Evolutionary conservation across 2,888 invertebrate genomes (phyloP), one percentile per base, ranked within the genome.

Genomic region (Panzeria rudis): DNA sequence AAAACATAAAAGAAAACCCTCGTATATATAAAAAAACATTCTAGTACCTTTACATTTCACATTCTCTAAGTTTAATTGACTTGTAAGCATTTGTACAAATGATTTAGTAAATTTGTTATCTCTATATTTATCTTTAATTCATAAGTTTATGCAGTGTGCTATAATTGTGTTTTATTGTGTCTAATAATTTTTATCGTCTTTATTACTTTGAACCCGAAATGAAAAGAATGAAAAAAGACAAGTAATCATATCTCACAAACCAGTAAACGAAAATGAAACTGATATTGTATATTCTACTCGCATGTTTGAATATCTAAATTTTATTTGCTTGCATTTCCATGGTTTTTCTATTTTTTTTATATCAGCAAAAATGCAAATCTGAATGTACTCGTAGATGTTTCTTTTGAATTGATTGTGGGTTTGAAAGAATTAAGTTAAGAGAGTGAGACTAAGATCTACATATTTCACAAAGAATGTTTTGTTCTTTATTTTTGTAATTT

Each of bases 71-170:
- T 35, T 50, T 9, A 23, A 35, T 47, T 73, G 9, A n/a, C 61
- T 50, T 50, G 50, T 29, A 32, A 38, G 50, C 25, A 13, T 23
- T 41, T 50, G 23, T 62, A 62, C 15, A 62, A 29, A 29, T 72
- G 54, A 72, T 72, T 66, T 52, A 54, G 20, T 20, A 47, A 35
- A 56, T 73, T 73, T 68, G 25, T 62, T 71, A 69, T 71, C 15
- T 71, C 9, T 29, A 29, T 50, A 3, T 50, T 72, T 64, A 71
- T 71, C 47, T 79, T 79, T 66, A 66, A 79, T 72, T 72, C 44
- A 64, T 64, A 64, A 62, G 41, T 62, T 78, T 54, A 2, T 56
- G 52, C 35, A 52, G 8, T 17, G 50, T 20, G 50, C n/a, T 32
- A 0, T 56, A 56, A 17, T 59, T 35, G 35, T 44, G 11, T 54